Evolutionary conservation across 1,140 invertebrate genomes (phyloP).

Genomic region (Papilio polytes): DNA sequence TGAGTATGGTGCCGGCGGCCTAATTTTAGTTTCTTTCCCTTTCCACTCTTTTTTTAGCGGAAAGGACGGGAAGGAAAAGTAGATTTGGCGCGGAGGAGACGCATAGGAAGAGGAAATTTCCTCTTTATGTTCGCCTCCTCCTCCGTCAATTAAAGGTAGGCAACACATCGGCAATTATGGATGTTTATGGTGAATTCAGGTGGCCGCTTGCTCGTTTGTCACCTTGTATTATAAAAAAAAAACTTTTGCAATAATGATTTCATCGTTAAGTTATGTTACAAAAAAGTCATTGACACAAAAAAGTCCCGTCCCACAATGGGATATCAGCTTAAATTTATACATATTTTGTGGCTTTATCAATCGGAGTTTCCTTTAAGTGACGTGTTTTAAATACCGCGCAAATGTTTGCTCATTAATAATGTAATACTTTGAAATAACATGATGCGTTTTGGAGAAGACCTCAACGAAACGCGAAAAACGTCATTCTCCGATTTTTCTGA

Average conservation of each 20-base stretch:
- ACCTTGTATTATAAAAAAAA: too few species aligned
- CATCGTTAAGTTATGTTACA: neutral
- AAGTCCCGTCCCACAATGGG: neutral
- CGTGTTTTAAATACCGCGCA: neutral
- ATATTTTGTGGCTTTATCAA: neutral
- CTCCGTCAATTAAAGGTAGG: too few species aligned
- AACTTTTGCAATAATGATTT: neutral
- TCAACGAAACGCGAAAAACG: neutral
- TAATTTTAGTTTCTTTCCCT: too few species aligned
- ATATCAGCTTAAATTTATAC: neutral
- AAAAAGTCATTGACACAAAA: neutral
- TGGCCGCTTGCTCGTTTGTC: too few species aligned
- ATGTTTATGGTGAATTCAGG: too few species aligned
- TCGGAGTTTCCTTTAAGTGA: neutral
- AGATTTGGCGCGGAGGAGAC: too few species aligned
- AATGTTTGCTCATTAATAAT: neutral
- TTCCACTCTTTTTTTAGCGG: too few species aligned
- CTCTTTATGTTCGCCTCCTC: too few species aligned
- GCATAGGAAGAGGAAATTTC: too few species aligned
- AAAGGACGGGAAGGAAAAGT: too few species aligned
- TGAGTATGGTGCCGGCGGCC: too few species aligned
- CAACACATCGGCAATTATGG: too few species aligned
- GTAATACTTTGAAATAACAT: neutral
- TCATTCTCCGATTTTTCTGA: constrained; percentile 1
- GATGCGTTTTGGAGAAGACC: neutral